phyloP scores from a whole-genome alignment of 2,113 vertebrate species.

The Calonectris borealis region DNA sequence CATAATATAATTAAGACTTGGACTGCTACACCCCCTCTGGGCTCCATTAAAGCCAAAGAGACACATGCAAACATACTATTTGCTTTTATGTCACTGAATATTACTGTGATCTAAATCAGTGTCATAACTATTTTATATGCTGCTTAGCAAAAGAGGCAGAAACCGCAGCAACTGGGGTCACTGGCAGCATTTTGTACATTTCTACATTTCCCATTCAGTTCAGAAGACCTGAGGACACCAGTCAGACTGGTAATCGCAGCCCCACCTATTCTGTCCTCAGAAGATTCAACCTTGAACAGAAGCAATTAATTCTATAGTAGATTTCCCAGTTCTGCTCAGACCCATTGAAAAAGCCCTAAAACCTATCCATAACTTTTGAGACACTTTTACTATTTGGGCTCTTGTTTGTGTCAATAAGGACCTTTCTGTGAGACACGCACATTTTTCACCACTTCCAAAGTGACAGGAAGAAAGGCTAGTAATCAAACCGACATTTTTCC shows the following conservation, averaged over 20 bases:
- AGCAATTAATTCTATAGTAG: not conserved
- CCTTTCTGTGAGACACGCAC: not conserved
- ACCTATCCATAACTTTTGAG: not conserved
- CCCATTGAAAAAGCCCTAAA: not conserved
- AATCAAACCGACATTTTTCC: not conserved
- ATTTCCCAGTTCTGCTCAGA: not conserved
- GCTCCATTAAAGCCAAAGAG: not conserved
- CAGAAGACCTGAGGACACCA: not conserved
- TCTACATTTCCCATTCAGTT: not conserved
- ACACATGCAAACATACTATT: not conserved
- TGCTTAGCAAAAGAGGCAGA: not conserved
- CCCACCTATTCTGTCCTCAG: not conserved
- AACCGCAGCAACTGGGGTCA: not conserved
- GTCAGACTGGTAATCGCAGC: not conserved
- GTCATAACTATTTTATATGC: not conserved
- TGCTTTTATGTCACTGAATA: not conserved
- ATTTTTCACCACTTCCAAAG: not conserved
- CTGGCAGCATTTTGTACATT: not conserved
- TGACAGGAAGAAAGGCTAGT: not conserved
- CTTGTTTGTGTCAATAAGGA: not conserved
- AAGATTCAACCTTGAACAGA: not conserved
- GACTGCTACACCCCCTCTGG: not conserved
- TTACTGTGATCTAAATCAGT: not conserved
- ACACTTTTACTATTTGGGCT: not conserved
- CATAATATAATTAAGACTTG: not conserved